These are phyloP conservation scores for Automeris io DNA, from an alignment of 2,888 invertebrate genomes.

Conservation along the genomic window DNA sequence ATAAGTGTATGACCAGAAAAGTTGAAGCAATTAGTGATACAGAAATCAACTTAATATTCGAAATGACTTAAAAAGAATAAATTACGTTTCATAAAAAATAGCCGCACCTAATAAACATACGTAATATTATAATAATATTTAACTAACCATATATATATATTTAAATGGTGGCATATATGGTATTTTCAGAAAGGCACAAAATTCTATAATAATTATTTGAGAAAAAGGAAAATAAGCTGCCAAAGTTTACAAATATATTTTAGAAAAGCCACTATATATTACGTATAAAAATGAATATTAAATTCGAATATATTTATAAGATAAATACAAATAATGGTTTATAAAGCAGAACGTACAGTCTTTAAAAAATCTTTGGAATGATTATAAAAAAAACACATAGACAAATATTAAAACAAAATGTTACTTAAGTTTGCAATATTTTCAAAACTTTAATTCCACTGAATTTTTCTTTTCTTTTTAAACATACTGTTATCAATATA, in stretches of 20 bases:
- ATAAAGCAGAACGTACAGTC: slow-evolving; percentile 31
- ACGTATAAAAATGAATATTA: not conserved
- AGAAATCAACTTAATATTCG: not conserved
- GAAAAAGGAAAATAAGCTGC: not conserved
- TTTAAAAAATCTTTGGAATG: slow-evolving; percentile 68
- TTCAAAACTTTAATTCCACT: not conserved
- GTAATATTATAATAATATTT: too few species aligned
- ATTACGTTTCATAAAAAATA: too few species aligned
- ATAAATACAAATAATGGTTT: not conserved
- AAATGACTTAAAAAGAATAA: too few species aligned
- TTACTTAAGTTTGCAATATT: not conserved
- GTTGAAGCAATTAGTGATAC: not conserved
- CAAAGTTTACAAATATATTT: not conserved
- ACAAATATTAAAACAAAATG: not conserved
- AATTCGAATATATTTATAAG: not conserved
- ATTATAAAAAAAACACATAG: slow-evolving; percentile 17
- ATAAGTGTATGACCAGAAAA: slow-evolving; percentile 24
- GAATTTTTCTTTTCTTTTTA: not conserved
- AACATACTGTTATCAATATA: not conserved
- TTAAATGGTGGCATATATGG: too few species aligned
- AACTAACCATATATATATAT: too few species aligned
- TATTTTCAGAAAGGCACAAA: too few species aligned
- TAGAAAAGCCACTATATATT: not conserved
- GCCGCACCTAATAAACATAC: too few species aligned
- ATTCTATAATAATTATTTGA: too few species aligned